Evolutionary conservation across 1,140 invertebrate genomes (phyloP).

Genomic region (Magallana ariakensis): DNA sequence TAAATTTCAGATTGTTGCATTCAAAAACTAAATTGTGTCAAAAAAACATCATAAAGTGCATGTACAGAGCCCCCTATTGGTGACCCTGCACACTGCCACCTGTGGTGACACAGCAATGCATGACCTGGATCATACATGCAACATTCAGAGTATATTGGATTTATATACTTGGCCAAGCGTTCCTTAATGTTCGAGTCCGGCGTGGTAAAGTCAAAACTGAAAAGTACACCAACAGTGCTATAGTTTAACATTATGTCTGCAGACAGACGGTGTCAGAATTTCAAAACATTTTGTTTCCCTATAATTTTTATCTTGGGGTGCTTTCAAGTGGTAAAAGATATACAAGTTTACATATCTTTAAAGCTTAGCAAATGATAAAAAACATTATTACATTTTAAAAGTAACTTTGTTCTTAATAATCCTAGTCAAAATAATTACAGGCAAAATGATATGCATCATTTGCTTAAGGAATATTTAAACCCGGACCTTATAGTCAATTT

Average conservation of each 20-base stretch:
- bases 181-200: constrained; percentile 55
- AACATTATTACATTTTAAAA: too few species aligned
- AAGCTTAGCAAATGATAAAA: too few species aligned
- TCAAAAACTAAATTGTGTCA: constrained; percentile 5
- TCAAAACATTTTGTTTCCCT: too few species aligned
- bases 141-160: constrained; percentile 20
- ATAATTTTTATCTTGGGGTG: too few species aligned
- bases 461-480: too few species aligned
- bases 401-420: too few species aligned
- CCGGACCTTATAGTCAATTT: too few species aligned
- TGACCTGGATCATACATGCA: constrained; percentile 47
- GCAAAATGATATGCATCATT: too few species aligned
- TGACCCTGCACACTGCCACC: constrained; percentile 13
- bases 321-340: too few species aligned
- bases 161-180: constrained; percentile 71
- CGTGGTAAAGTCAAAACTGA: constrained; percentile 75
- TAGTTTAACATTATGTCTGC: not conserved
- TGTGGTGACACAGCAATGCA: constrained; percentile 37
- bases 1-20: not conserved
- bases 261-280: not conserved
- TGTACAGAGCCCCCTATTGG: not conserved
- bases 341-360: too few species aligned
- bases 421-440: too few species aligned
- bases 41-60: constrained; percentile 33
- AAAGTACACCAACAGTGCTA: constrained; percentile 59